These are phyloP conservation scores for Maniola hyperantus DNA, from an alignment of 2,888 invertebrate genomes.

Conservation along the genomic window DNA sequence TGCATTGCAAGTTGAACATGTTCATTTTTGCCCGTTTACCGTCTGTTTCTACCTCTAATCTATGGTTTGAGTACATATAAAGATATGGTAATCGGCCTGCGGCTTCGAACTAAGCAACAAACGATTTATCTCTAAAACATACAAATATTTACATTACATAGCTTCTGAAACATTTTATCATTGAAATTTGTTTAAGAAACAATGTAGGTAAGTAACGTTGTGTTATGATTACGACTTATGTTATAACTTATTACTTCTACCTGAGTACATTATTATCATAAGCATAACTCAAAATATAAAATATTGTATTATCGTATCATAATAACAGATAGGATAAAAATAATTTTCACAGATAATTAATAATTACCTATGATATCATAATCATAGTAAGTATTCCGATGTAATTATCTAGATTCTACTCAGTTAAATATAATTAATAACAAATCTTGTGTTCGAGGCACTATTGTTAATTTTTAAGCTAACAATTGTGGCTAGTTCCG, in stretches of 20 bases:
- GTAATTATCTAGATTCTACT: too few relatives aligned
- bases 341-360: too few relatives aligned
- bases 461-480: too few relatives aligned
- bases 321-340: too few relatives aligned
- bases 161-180: conserved; percentile 17
- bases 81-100: conserved; percentile 36
- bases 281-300: not conserved
- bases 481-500: too few relatives aligned
- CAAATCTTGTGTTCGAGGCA: too few relatives aligned
- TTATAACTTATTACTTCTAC: too few relatives aligned
- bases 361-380: too few relatives aligned
- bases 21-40: not conserved
- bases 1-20: too few relatives aligned
- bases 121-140: conserved; percentile 30
- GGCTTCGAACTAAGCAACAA: conserved; percentile 26
- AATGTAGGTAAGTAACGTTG: conserved; percentile 1
- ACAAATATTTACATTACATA: conserved; percentile 33
- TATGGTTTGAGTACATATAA: conserved; percentile 22
- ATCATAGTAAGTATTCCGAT: too few relatives aligned
- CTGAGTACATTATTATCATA: too few relatives aligned
- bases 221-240: not conserved
- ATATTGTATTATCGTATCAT: not conserved
- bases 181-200: conserved; percentile 13
- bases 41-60: not conserved
- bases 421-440: too few relatives aligned